These are phyloP conservation scores for Cerastis leucographa DNA, from an alignment of 2,888 invertebrate genomes.

Conservation along the genomic window DNA sequence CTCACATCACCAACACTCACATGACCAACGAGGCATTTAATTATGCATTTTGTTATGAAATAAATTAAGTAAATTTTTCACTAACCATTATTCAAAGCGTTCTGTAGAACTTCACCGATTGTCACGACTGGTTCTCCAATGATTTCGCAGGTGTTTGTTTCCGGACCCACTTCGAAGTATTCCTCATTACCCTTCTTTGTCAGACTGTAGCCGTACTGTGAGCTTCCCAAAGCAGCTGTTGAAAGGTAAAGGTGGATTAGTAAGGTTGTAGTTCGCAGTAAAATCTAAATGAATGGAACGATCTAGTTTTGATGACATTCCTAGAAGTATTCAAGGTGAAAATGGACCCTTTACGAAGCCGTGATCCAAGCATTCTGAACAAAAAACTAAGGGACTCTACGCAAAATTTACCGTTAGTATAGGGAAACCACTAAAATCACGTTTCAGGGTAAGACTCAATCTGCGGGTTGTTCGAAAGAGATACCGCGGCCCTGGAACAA, in stretches of 20 bases:
- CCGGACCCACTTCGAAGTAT: conserved; percentile 82
- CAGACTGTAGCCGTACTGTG: conserved; percentile 78
- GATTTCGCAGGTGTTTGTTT: conserved; percentile 78
- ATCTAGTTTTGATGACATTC: neutral
- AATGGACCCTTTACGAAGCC: too few species aligned
- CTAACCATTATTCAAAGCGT: conserved; percentile 73
- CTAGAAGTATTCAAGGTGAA: neutral
- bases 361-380: too few species aligned
- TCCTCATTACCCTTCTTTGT: conserved; percentile 73
- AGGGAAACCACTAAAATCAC: too few species aligned
- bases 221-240: conserved; percentile 77
- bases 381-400: too few species aligned
- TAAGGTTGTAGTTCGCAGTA: neutral
- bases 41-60: neutral
- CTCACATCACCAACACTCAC: too few species aligned
- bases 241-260: conserved; percentile 18
- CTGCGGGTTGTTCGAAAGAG: too few species aligned
- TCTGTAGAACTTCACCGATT: conserved; percentile 67
- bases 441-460: too few species aligned
- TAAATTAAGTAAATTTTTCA: neutral
- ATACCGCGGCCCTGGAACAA: too few species aligned
- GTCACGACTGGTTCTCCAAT: conserved; percentile 72
- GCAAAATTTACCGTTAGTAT: too few species aligned
- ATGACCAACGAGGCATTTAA: too few species aligned
- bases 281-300: neutral